These are phyloP conservation scores for Monochamus saltuarius DNA, from an alignment of 1,140 invertebrate genomes.

Conservation along the genomic window DNA sequence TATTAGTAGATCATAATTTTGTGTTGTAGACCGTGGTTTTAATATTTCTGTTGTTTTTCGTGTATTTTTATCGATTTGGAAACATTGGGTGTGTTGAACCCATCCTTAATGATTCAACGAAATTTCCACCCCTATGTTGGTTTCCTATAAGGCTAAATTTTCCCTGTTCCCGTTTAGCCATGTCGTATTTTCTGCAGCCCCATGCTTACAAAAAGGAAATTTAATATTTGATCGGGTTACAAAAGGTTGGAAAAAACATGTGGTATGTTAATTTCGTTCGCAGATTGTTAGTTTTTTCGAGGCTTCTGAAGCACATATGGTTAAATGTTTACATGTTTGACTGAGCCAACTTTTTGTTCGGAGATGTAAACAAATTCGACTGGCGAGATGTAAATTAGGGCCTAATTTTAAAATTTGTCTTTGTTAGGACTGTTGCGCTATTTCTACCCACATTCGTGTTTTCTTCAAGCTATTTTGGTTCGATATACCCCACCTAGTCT, in stretches of 20 bases:
- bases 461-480: no score
- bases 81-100: constrained; percentile 42
- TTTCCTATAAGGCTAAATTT: constrained; percentile 23
- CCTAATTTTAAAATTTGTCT: no score
- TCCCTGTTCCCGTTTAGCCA: constrained; percentile 5
- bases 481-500: no score
- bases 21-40: no score
- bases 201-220: constrained; percentile 12
- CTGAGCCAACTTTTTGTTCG: constrained; percentile 16
- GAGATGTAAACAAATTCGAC: no score
- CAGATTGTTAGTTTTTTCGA: constrained; percentile 5
- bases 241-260: constrained; percentile 2
- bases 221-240: not conserved
- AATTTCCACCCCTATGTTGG: constrained; percentile 24
- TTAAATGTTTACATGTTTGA: constrained; percentile 21
- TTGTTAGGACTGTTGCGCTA: no score
- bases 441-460: no score
- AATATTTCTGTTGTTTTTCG: constrained; percentile 23
- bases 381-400: no score
- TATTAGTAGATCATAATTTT: not conserved
- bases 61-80: constrained; percentile 39
- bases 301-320: constrained; percentile 15
- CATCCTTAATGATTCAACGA: constrained; percentile 32
- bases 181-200: constrained; percentile 20
- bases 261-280: constrained; percentile 21